These are phyloP conservation scores for Nemopilema nomurai DNA, from an alignment of 30 jellyfish, hydroid and myxozoan species.

Conservation along the genomic window DNA sequence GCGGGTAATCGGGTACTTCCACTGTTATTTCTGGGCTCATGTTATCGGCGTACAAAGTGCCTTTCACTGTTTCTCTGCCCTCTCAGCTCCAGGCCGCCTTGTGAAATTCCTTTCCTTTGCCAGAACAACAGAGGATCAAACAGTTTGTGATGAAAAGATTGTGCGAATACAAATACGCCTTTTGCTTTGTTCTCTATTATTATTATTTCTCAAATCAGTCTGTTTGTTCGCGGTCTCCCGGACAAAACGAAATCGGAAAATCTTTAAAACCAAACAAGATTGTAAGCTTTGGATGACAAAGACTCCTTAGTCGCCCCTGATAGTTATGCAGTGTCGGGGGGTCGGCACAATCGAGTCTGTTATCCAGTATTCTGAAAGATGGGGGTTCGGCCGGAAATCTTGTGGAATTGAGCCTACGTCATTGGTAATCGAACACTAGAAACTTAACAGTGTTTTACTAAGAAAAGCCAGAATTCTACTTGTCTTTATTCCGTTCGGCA, in stretches of 20 bases:
- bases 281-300: constrained; percentile 20
- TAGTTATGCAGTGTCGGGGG: constrained; percentile 27
- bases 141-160: background rate
- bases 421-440: too few species aligned
- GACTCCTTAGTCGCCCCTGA: constrained; percentile 7
- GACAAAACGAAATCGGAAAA: constrained; percentile 35
- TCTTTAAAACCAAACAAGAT: constrained; percentile 45
- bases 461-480: too few species aligned
- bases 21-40: background rate
- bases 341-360: background rate
- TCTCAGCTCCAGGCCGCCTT: background rate
- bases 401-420: background rate
- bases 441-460: too few species aligned
- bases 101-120: background rate
- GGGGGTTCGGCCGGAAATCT: background rate
- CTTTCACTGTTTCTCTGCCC: background rate
- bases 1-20: too few species aligned
- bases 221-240: constrained; percentile 51
- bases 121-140: background rate
- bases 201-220: constrained; percentile 9
- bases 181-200: constrained; percentile 1
- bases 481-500: too few species aligned
- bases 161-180: background rate
- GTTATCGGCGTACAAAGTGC: background rate
- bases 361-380: background rate